phyloP scores from a whole-genome alignment of 2,797 vertebrate species.

The Oceanodroma leucorhoa region DNA sequence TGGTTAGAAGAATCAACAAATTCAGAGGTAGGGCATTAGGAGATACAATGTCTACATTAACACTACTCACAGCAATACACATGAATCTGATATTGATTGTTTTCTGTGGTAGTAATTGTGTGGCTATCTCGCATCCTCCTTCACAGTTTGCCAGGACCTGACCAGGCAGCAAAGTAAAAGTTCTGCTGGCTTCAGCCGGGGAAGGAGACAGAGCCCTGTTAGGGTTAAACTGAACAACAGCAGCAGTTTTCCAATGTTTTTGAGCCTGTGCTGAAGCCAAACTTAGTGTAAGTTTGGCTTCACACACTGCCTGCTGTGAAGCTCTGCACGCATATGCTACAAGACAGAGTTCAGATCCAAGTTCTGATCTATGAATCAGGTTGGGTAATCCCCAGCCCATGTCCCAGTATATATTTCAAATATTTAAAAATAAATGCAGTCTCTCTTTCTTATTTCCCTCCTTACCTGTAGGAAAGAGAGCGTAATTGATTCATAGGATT shows the following conservation, averaged over 20 bases:
- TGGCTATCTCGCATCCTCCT: neutral
- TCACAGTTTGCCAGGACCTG: neutral
- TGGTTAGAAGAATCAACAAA: neutral
- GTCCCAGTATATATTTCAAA: neutral
- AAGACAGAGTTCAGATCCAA: neutral
- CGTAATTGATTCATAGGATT: neutral
- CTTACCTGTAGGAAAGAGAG: neutral
- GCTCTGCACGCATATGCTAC: neutral
- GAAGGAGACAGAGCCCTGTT: neutral
- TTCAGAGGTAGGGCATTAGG: neutral
- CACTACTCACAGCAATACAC: accelerated
- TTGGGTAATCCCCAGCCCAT: neutral
- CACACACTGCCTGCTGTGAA: neutral
- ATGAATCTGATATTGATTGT: neutral
- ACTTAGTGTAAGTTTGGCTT: neutral
- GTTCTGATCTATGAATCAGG: neutral
- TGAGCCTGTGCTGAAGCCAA: neutral
- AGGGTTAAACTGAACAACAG: neutral
- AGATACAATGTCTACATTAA: neutral
- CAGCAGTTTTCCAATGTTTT: neutral
- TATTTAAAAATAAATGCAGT: neutral
- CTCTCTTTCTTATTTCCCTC: neutral
- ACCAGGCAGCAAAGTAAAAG: neutral
- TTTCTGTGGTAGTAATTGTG: neutral
- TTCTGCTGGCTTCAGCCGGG: neutral